These are phyloP conservation scores for Melanotaenia trifasciata DNA, from an alignment of 2,797 vertebrate species.

Conservation along the genomic window DNA sequence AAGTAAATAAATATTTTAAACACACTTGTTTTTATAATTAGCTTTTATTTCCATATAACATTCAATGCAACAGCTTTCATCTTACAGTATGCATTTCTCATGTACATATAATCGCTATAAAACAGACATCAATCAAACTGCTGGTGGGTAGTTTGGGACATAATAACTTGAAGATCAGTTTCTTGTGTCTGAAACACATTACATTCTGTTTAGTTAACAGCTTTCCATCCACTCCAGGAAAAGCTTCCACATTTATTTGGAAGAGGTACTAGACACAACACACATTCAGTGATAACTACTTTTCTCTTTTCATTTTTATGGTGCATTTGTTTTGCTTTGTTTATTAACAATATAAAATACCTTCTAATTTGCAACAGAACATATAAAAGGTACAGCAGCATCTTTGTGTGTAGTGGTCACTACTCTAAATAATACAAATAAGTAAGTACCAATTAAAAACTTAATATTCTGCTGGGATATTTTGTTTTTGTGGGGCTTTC, in stretches of 20 bases:
- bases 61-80: constrained; percentile 46
- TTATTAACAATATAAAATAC: not conserved
- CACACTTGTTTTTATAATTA: not conserved
- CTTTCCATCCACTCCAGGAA: not conserved
- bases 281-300: constrained; percentile 7
- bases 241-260: not conserved
- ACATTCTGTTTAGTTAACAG: not conserved
- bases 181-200: not conserved
- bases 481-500: not conserved
- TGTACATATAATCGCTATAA: constrained; percentile 16
- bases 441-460: not conserved
- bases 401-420: not conserved
- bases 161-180: not conserved
- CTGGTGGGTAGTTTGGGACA: not conserved
- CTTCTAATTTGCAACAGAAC: not conserved
- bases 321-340: not conserved
- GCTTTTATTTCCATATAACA: constrained; percentile 63
- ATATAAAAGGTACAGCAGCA: not conserved
- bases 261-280: constrained; percentile 1
- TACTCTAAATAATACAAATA: not conserved
- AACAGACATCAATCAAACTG: constrained; percentile 41
- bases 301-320: not conserved
- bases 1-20: not conserved
- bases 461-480: not conserved
- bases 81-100: constrained; percentile 48